Evolutionary conservation across 2,113 vertebrate species (phyloP).

Genomic region (Amphilophus citrinellus): DNA sequence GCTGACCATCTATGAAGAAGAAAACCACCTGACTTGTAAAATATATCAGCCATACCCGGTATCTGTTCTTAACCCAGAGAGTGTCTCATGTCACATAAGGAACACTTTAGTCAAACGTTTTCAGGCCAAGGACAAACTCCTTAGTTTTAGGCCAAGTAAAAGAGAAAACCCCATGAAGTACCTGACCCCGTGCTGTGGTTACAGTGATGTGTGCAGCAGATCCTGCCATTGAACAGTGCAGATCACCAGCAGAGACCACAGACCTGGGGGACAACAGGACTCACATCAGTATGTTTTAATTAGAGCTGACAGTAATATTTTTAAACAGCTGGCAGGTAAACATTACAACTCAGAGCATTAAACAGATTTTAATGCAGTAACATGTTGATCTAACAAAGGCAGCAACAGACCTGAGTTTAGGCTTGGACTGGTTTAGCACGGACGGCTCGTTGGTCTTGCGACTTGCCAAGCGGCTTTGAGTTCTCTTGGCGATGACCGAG

Average conservation of each 20-base stretch:
- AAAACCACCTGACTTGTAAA: not conserved
- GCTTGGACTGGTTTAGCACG: not conserved
- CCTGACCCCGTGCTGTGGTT: conserved; percentile 71
- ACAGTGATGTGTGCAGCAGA: conserved; percentile 67
- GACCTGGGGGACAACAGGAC: conserved; percentile 27
- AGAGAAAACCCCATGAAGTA: not conserved
- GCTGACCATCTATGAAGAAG: conserved; percentile 35
- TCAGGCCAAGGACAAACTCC: not conserved
- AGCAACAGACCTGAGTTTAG: conserved; percentile 56
- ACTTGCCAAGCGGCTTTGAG: conserved; percentile 13
- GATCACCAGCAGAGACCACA: conserved; percentile 66
- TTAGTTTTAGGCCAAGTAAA: not conserved
- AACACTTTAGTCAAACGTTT: not conserved
- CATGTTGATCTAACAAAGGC: rapidly evolving
- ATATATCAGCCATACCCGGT: not conserved
- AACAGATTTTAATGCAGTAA: rapidly evolving
- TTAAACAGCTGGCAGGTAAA: no score
- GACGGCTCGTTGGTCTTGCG: conserved; percentile 9
- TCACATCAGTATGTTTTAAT: not conserved
- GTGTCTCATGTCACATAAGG: not conserved
- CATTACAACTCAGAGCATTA: not conserved
- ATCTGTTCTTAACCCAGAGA: not conserved
- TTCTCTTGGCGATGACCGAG: conserved; percentile 3
- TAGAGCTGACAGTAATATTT: not conserved
- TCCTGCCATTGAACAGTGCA: conserved; percentile 54